phyloP scores from a whole-genome alignment of 2,113 vertebrate species.

The Stomatorhinus ivindoensis region DNA sequence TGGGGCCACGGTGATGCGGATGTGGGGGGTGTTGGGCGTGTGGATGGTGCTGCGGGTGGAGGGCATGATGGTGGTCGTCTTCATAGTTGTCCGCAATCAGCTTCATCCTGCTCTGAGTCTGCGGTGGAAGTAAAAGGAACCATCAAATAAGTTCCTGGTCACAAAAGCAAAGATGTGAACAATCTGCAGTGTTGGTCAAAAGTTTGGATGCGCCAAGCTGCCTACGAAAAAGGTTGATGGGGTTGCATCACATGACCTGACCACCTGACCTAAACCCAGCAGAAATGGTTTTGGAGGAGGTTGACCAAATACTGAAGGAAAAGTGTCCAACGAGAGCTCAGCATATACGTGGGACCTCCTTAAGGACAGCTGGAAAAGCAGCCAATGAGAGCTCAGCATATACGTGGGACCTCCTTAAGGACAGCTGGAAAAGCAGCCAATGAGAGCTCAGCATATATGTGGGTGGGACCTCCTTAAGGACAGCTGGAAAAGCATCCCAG shows the following conservation, averaged over 20 bases:
- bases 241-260: background rate
- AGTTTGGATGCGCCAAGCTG: background rate
- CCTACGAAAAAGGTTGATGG: background rate
- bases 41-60: conserved; percentile 61
- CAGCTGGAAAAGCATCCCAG: too few species aligned
- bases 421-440: background rate
- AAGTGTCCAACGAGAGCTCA: background rate
- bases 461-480: background rate
- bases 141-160: background rate
- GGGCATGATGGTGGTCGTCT: conserved; percentile 85
- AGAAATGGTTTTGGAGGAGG: background rate
- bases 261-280: background rate
- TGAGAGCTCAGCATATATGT: background rate
- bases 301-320: background rate
- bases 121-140: conserved; percentile 27
- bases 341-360: background rate
- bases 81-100: conserved; percentile 93
- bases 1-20: conserved; percentile 63
- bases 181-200: background rate
- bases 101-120: conserved; percentile 98
- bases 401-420: background rate
- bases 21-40: conserved; percentile 45
- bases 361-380: too few species aligned
- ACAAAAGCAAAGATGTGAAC: background rate
- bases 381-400: background rate